Base-by-base conservation (phyloP, 2,113 vertebrate genomes). In the Epinephelus fuscoguttatus region DNA sequence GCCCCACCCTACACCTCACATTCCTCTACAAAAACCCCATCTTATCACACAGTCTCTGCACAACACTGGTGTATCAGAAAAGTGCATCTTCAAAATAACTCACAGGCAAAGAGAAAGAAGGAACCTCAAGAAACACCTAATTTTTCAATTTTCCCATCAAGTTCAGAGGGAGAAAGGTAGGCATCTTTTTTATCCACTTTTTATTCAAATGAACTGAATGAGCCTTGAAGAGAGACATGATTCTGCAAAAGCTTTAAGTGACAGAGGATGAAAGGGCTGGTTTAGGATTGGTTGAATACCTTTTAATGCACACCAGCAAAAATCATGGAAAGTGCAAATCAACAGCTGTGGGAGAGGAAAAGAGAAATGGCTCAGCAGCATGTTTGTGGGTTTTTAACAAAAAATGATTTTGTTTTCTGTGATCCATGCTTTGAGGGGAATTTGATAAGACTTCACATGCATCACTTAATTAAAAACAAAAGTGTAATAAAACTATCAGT, bases 11-110 rank as follows among this genome's bases (percentile, higher is more conserved):
- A 33, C 45, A 74, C 69, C 70, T 89, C 68, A 80, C 81, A 93
- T 94, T 93, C 91, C 80, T 82, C 80, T 90, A 92, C 84, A 95
- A 90, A 94, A 92, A 86, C 61, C 52, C 81, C 67, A n/a, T 80
- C 69, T 47, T 10, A 25, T 23, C 11, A 4, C 5, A 13, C 56
- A 42, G 40, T 3, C 40, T 42, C 30, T 25, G 18, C 60, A 68
- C 12, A 75, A 47, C 42, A 57, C 37, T 27, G 45, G 37, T 42
- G 56, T 57, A 82, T 60, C 37, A 42, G 63, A 60, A 75, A 88
- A 78, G 69, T 78, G 6, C 82, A 47, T 69, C 74, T 68, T 21
- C 27, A 71, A 47, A 73, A 63, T 52, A 63, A 71, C 49, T 0
- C 12, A 40, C 11, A 40, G 42, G 1, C 47, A 45, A 6, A 30